Percentiles rank a stretch among this genome's conserved stretches.
Conservation (phyloP, 2,888 invertebrate species). For the Apodemia hepburni region DNA sequence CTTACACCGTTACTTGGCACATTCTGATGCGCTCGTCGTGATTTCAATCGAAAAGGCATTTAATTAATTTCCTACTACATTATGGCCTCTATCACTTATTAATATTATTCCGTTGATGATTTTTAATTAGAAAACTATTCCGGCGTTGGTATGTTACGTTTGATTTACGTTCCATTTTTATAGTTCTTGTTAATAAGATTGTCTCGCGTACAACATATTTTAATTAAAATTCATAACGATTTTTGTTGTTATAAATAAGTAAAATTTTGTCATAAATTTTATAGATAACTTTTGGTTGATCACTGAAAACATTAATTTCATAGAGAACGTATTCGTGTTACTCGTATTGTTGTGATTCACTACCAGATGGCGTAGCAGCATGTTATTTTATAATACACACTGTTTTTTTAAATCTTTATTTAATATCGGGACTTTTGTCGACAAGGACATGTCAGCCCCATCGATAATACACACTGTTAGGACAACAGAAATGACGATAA, state of each 20-base stretch:
- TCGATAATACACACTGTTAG: too few species aligned
- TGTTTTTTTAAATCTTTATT: too few species aligned
- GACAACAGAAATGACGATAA: too few species aligned
- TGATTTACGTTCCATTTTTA: constrained; percentile 31
- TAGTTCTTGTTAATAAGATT: constrained; percentile 33
- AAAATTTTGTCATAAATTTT: constrained; percentile 12
- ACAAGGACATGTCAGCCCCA: too few species aligned
- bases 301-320: constrained; percentile 9
- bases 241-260: constrained; percentile 14
- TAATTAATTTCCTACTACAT: constrained; percentile 74
- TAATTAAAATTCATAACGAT: constrained; percentile 10
- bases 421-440: too few species aligned
- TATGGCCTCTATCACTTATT: constrained; percentile 55
- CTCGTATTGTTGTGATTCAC: too few species aligned
- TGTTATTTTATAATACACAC: too few species aligned
- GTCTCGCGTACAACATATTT: constrained; percentile 7
- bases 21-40: constrained; percentile 66
- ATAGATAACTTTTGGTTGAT: constrained; percentile 13
- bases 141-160: constrained; percentile 23
- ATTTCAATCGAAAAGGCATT: constrained; percentile 65
- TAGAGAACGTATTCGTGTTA: too few species aligned
- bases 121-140: constrained; percentile 36
- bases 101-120: constrained; percentile 34
- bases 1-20: constrained; percentile 68
- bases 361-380: too few species aligned